A percentile compares a stretch with the other conserved stretches of the same genome.
phyloP scores from a whole-genome alignment of 2,888 invertebrate species.

The Nomada lathburiana region DNA sequence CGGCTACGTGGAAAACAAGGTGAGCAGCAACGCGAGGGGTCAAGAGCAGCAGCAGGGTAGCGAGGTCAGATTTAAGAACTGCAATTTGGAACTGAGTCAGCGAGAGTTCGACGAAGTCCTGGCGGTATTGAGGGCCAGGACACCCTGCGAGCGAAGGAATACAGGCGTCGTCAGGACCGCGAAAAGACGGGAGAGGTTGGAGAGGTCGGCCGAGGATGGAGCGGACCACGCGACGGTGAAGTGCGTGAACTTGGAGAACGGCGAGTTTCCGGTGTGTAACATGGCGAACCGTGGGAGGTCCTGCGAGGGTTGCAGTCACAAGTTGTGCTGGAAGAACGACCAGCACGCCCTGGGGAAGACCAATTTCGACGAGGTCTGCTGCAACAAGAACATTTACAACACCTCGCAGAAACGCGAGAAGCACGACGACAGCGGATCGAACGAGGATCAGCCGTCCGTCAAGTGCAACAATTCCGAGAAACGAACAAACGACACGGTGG shows the following conservation, averaged over 20 bases:
- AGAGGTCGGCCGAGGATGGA: constrained; percentile 58
- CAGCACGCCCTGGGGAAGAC: constrained; percentile 53
- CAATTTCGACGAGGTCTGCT: constrained; percentile 48
- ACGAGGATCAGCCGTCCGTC: constrained; percentile 27
- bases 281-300: constrained; percentile 44
- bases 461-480: constrained; percentile 57
- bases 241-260: constrained; percentile 39
- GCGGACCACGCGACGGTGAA: constrained; percentile 25
- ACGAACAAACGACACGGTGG: constrained; percentile 38
- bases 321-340: constrained; percentile 61
- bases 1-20: constrained; percentile 64
- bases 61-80: constrained; percentile 78
- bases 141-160: constrained; percentile 76
- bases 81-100: constrained; percentile 83
- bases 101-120: constrained; percentile 84
- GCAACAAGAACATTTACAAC: constrained; percentile 63
- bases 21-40: constrained; percentile 48
- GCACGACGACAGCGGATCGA: constrained; percentile 18
- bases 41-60: constrained; percentile 59
- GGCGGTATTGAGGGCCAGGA: constrained; percentile 81
- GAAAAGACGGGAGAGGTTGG: constrained; percentile 69
- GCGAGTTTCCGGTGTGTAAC: constrained; percentile 46
- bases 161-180: constrained; percentile 67
- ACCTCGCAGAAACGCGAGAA: constrained; percentile 58
- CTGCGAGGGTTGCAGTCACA: constrained; percentile 64